Evolutionary conservation across 2,113 vertebrate genomes (phyloP).

Genomic region (human): DNA sequence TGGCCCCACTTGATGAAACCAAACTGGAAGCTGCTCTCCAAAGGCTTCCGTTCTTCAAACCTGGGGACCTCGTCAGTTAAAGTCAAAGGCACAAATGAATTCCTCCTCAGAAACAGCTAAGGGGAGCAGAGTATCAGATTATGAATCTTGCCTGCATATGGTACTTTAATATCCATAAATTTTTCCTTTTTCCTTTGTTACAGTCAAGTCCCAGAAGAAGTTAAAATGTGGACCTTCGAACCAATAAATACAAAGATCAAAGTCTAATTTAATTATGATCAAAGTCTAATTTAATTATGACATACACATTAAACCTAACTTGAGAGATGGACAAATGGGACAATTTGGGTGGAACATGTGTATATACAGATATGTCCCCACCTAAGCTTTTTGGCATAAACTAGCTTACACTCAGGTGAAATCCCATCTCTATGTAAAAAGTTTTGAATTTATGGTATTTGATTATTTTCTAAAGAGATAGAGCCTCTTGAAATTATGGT

Average conservation of each 20-base stretch:
- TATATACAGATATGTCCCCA: neutral
- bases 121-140: neutral
- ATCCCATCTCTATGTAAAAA: neutral
- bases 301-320: neutral
- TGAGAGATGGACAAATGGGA: neutral
- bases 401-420: neutral
- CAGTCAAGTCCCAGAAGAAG: neutral
- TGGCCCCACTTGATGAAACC: neutral
- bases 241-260: neutral
- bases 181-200: conserved; percentile 30
- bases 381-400: neutral
- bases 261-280: neutral
- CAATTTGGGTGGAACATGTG: neutral
- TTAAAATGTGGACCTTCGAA: conserved; percentile 31
- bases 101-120: neutral
- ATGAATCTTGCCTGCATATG: neutral
- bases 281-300: conserved; percentile 25
- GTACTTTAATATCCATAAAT: neutral
- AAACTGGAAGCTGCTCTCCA: neutral
- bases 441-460: conserved; percentile 7
- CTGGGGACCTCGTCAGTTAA: neutral
- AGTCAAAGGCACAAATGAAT: conserved; percentile 3
- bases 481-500: neutral
- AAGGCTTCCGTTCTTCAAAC: neutral
- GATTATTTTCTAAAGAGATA: conserved; percentile 57